These are phyloP conservation scores for Sternotherus odoratus DNA, from an alignment of 2,797 vertebrate species.

Conservation along the genomic window DNA sequence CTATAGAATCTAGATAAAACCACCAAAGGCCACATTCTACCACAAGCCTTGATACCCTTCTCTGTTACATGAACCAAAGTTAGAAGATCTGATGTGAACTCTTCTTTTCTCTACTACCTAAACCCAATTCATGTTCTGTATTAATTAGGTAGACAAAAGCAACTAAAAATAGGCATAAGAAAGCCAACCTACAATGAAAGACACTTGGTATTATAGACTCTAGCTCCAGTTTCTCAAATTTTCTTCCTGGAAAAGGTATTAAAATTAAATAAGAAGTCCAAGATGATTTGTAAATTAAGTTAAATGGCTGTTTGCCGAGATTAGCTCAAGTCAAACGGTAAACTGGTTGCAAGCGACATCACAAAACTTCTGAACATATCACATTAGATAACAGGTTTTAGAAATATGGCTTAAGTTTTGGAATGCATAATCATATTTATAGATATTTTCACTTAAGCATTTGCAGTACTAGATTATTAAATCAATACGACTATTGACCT, in stretches of 20 bases:
- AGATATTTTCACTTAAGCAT: background rate
- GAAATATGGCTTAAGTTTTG: background rate
- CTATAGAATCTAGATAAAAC: slow-evolving; percentile 1
- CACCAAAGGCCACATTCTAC: background rate
- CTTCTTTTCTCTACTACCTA: background rate
- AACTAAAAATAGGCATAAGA: background rate
- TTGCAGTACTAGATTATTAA: background rate
- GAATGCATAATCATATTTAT: fast-evolving
- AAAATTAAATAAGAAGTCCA: background rate
- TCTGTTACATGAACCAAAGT: background rate
- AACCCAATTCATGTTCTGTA: background rate
- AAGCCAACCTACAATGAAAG: background rate
- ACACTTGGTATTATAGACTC: background rate
- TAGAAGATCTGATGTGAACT: background rate
- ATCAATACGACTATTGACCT: background rate
- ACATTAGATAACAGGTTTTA: background rate
- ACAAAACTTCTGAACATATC: background rate
- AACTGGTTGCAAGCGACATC: background rate
- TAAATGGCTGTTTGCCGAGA: background rate
- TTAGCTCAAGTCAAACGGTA: background rate
- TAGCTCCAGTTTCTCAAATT: background rate
- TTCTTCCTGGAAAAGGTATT: background rate
- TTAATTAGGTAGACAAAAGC: background rate
- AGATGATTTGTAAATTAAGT: background rate
- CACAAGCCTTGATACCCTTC: background rate